phyloP scores from a whole-genome alignment of 2,113 vertebrate species.

The Crotophaga sulcirostris region DNA sequence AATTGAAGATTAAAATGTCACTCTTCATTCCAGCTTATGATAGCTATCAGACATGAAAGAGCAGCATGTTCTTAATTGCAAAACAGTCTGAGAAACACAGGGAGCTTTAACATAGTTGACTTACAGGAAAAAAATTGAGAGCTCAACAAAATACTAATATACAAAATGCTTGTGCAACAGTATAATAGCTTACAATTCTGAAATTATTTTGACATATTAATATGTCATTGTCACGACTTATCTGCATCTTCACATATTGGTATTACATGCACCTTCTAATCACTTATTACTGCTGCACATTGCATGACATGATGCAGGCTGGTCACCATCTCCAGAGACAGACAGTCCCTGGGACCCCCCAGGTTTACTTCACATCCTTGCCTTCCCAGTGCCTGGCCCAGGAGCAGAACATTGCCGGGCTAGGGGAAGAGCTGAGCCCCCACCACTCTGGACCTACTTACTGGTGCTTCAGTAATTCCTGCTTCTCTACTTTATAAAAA shows the following conservation, averaged over 20 bases:
- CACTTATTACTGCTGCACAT: neutral
- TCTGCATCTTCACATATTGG: neutral
- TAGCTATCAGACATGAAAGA: neutral
- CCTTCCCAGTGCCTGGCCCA: neutral
- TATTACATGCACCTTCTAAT: neutral
- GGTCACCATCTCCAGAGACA: neutral
- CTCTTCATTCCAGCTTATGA: neutral
- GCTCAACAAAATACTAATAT: neutral
- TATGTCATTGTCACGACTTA: neutral
- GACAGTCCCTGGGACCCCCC: fast-evolving
- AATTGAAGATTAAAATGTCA: neutral
- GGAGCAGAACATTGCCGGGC: neutral
- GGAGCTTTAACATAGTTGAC: neutral
- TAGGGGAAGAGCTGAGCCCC: neutral
- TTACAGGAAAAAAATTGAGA: neutral
- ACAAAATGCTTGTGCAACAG: neutral
- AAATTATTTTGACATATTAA: neutral
- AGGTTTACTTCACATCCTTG: neutral
- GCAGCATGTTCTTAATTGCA: neutral
- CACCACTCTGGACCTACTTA: neutral
- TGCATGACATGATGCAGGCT: neutral
- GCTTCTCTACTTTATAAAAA: neutral
- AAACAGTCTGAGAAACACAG: neutral
- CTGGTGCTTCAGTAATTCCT: neutral
- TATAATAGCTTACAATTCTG: neutral